A percentile compares a stretch with the other conserved stretches of the same genome.
Evolutionary conservation across 2,888 invertebrate species (phyloP).

Genomic region (Rotaria macrura): DNA sequence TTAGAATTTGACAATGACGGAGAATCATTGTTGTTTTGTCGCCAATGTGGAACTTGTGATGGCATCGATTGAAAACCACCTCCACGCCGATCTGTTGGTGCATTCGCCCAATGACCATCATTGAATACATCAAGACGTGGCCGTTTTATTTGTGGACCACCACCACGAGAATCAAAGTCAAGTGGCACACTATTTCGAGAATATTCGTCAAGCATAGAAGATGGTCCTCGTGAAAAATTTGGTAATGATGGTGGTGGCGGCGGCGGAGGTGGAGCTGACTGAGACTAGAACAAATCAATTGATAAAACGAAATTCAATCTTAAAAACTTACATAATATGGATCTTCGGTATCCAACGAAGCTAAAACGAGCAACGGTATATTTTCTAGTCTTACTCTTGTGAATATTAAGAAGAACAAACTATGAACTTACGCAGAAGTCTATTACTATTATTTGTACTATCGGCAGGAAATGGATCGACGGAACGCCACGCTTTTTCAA

Average conservation of each 20-base stretch:
- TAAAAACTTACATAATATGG: not conserved
- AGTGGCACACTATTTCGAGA: not conserved
- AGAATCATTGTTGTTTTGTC: not conserved
- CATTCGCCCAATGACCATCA: conserved; percentile 15
- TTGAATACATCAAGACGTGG: not conserved
- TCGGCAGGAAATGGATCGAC: conserved; percentile 5
- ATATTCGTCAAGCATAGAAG: not conserved
- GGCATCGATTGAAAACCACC: not conserved
- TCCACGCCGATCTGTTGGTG: conserved; percentile 5
- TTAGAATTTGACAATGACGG: not conserved
- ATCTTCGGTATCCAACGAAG: not conserved
- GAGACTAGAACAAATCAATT: not conserved
- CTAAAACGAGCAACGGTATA: not conserved
- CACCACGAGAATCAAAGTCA: not conserved
- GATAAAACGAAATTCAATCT: no score
- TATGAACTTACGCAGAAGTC: not conserved
- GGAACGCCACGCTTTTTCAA: conserved; percentile 81
- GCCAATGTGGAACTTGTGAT: not conserved
- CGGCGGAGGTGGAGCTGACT: not conserved
- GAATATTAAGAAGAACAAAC: not conserved
- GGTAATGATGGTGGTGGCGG: not conserved
- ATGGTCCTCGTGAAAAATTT: not conserved
- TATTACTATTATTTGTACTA: not conserved
- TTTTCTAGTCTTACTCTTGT: not conserved
- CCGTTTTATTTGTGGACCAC: not conserved